Evolutionary conservation across 2,888 invertebrate genomes (phyloP), one percentile per base, ranked within the genome.

Genomic region (Drosophila dives): DNA sequence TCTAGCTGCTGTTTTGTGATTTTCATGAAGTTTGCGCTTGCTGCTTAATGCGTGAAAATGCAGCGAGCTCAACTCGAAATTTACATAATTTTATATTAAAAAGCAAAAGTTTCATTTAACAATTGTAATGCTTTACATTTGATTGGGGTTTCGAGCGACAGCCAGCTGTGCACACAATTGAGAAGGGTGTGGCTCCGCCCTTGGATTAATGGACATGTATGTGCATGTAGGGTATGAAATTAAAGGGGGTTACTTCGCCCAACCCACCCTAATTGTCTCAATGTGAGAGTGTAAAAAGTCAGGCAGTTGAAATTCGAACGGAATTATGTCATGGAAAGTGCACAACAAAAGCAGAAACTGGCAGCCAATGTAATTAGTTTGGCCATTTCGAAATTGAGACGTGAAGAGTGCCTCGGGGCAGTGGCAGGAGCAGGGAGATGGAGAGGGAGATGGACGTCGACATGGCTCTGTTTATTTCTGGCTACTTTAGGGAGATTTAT

Each of bases 101-200:
- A 64, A 72, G 64, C 54, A 71, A 75, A 79, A 75, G 73, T 81
- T 86, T 77, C 75, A 81, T 81, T 83, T 74, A 72, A 79, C 81
- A 88, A 83, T 81, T 77, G 74, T 74, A 75, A 81, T 66, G 69
- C 83, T 70, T 71, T 64, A 69, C 80, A 80, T 86, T 81, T 85
- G 71, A 75, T 83, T 81, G 75, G 61, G 59, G 69, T 64, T 60
- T 12, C 48, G 53, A 54, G 10, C 48, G 68, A 67, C 81, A 49
- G 83, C 86, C 86, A 87, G 86, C 86, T 87, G 86, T 76, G 86
- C 86, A 76, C 63, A 80, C 86, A 87, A 87, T 76, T 75, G 89
- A 55, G n/a, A 72, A 86, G 84, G 84, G 86, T 80, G 81, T 81
- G 86, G 51, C 68, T 0, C 4, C 32, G 58, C 56, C 34, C 29